These are phyloP conservation scores for Crotalus helleri DNA, from an alignment of 2,113 vertebrate genomes.

Conservation along the genomic window DNA sequence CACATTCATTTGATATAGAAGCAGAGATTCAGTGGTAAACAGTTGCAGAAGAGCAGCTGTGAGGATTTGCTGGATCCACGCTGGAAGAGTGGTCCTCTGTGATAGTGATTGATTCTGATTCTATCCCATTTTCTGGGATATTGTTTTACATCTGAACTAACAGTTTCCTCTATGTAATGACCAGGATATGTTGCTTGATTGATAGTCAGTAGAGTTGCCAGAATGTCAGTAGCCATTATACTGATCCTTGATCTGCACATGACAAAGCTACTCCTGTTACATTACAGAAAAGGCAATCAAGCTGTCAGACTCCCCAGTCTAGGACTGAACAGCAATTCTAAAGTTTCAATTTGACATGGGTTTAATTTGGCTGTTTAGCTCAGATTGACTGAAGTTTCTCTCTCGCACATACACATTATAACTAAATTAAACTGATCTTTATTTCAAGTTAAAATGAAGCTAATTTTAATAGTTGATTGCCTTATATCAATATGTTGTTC, in stretches of 20 bases:
- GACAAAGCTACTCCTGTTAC: neutral
- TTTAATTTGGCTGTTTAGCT: neutral
- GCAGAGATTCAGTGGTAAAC: neutral
- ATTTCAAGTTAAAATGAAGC: neutral
- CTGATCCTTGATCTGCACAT: neutral
- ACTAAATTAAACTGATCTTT: neutral
- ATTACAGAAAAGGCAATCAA: neutral
- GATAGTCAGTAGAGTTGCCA: neutral
- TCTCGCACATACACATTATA: neutral
- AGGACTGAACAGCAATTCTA: neutral
- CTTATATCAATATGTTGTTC: neutral
- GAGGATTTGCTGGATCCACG: neutral
- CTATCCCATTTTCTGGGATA: neutral
- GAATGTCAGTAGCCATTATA: neutral
- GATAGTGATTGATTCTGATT: neutral
- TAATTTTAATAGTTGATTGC: neutral
- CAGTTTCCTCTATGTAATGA: neutral
- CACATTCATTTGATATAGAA: neutral
- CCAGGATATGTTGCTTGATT: neutral
- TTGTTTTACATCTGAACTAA: neutral
- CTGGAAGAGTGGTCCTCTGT: neutral
- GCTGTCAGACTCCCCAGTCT: neutral
- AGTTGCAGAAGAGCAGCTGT: neutral
- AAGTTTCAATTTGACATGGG: neutral
- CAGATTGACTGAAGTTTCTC: neutral